A percentile compares a stretch with the other conserved stretches of the same genome.
phyloP scores from a whole-genome alignment of 2,113 vertebrate genomes.

The Hippolais icterina region DNA sequence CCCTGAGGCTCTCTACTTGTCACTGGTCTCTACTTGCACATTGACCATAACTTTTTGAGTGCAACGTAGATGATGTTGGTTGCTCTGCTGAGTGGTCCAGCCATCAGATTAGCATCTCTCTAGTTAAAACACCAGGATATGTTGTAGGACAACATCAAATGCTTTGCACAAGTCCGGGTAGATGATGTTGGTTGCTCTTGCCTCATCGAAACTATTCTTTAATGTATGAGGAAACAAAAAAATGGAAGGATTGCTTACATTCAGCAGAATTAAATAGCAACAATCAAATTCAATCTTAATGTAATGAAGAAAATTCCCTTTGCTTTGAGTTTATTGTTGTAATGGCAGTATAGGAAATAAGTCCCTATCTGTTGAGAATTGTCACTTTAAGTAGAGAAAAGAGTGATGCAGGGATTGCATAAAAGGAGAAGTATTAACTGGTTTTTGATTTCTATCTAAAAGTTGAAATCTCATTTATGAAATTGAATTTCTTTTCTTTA shows the following conservation, averaged over 20 bases:
- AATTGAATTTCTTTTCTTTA: not conserved
- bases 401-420: not conserved
- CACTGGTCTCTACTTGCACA: not conserved
- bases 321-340: not conserved
- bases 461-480: not conserved
- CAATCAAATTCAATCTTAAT: not conserved
- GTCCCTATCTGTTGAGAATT: not conserved
- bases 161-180: not conserved
- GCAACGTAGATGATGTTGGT: no score
- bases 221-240: not conserved
- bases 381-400: not conserved
- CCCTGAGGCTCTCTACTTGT: no score
- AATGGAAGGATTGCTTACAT: not conserved
- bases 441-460: not conserved
- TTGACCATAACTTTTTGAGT: not conserved
- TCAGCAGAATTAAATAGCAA: not conserved
- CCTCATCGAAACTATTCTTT: not conserved
- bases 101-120: not conserved
- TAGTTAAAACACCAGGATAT: not conserved
- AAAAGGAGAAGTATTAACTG: not conserved
- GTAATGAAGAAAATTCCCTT: not conserved
- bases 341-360: not conserved
- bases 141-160: not conserved
- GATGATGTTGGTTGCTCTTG: accelerated
- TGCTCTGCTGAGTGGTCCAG: not conserved